phyloP scores from a whole-genome alignment of 2,797 vertebrate species.

The Enoplosus armatus region DNA sequence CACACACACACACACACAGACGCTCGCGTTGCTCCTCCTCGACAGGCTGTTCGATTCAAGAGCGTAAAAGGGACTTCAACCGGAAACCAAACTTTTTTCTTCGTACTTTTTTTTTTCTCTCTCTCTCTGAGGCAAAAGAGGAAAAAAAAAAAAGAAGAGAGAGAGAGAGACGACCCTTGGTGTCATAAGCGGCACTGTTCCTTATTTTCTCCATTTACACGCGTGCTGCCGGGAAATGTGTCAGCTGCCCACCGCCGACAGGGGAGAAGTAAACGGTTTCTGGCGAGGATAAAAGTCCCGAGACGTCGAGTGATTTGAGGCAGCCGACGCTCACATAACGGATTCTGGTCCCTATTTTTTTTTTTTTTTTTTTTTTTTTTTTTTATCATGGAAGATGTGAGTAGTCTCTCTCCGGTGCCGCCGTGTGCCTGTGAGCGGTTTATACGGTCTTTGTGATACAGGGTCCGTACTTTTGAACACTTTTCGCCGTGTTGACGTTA shows the following conservation, averaged over 20 bases:
- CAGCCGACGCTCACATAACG: conserved; percentile 61
- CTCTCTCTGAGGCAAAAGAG: conserved; percentile 64
- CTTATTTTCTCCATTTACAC: conserved; percentile 63
- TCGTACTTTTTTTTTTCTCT: conserved; percentile 76
- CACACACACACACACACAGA: background rate
- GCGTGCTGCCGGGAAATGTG: conserved; percentile 71
- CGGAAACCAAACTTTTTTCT: conserved; percentile 85
- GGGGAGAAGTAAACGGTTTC: conserved; percentile 48
- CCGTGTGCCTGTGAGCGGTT: background rate
- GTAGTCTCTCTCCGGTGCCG: conserved; percentile 29
- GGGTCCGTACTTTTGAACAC: background rate
- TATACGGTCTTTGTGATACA: rapidly evolving
- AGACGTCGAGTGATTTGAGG: conserved; percentile 67
- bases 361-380: no score
- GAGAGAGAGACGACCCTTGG: conserved; percentile 40
- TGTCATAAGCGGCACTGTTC: conserved; percentile 72
- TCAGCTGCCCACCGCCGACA: conserved; percentile 47
- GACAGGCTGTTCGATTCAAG: conserved; percentile 49
- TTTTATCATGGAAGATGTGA: conserved; percentile 87
- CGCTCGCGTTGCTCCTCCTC: conserved; percentile 61
- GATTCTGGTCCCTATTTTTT: conserved; percentile 62
- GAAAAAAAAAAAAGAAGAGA: no score
- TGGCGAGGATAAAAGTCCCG: conserved; percentile 62
- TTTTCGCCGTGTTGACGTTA: background rate
- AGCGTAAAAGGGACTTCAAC: conserved; percentile 71